Conservation (phyloP, 2,113 vertebrate genomes). For the Daubentonia madagascariensis region DNA sequence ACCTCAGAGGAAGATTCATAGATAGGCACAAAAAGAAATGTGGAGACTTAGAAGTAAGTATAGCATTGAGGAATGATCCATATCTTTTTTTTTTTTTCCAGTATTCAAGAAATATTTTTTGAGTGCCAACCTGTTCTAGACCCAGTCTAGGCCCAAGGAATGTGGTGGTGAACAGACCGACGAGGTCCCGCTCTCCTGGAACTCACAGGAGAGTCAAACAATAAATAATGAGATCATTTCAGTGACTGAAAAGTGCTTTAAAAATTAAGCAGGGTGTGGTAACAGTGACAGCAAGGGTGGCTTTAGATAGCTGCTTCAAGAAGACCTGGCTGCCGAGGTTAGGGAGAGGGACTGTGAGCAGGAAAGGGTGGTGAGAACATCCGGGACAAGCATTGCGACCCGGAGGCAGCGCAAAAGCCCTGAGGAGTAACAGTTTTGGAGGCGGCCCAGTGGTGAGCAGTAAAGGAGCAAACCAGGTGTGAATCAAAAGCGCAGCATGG, state of each 20-base stretch:
- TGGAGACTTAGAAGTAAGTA: background rate
- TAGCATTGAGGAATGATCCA: fast-evolving
- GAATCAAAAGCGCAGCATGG: fast-evolving
- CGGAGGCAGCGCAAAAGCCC: background rate
- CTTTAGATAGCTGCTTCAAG: background rate
- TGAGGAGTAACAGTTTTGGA: too few species aligned
- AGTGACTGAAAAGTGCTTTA: background rate
- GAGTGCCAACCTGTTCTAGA: background rate
- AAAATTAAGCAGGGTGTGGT: background rate
- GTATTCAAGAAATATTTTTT: background rate
- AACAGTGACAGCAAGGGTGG: too few species aligned
- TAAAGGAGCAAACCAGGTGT: too few species aligned
- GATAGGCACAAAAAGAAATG: background rate
- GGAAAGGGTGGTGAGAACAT: background rate
- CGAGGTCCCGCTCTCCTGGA: background rate
- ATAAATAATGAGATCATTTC: background rate
- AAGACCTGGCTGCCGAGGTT: background rate
- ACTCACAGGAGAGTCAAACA: background rate
- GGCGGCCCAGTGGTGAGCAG: fast-evolving
- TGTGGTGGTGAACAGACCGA: fast-evolving
- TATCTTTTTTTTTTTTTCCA: background rate
- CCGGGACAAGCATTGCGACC: background rate
- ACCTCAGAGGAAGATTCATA: background rate
- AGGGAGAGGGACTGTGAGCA: background rate
- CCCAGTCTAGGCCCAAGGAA: background rate